Evolutionary conservation across 1,140 invertebrate genomes (phyloP), one percentile per base, ranked within the genome.

Genomic region (Trichonephila inaurata): DNA sequence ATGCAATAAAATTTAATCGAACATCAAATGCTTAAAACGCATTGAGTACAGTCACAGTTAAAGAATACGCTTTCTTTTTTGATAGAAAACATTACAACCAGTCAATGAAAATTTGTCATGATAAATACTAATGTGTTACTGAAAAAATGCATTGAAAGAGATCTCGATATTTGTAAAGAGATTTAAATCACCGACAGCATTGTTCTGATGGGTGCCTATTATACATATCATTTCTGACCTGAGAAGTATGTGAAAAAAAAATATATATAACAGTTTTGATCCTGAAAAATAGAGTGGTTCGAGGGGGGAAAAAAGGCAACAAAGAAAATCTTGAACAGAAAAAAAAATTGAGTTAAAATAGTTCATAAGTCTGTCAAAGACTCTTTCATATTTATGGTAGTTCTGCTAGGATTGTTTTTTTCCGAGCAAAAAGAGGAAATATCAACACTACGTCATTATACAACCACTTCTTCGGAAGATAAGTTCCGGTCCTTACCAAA

Each of bases 201-300:
- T 77, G 72, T 77, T 77, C 72, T 77, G 18, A 77, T 77, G 72
- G 28, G 33, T 77, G n/a, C 14, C 83, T 85, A 85, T 85, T 66
- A 88, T 60, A 88, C 60, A 88, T 88, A 66, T 28, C 85, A 44
- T 21, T 77, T 82, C 60, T 87, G 64, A 91, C 90, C 90, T 91
- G 90, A 85, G 72, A 90, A 58, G 51, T 81, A 60, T 24, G n/a
- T 44, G 44, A 81, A 61, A 91, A 91, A 91, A 81, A 82, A n/a
- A n/a, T n/a, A 61, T 28, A 51, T 40, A 82, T 51, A 85, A 85
- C 81, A 66, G 77, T 85, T 91, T 91, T 85, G 90, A 91, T 91
- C 90, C 83, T 92, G 60, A 40, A 72, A 51, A 92, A 85, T 61
- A 85, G 58, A 28, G 24, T 58, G 83, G 21, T 85, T 61, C 62